Evolutionary conservation across 2,113 vertebrate species (phyloP), one percentile per base, ranked within the genome.

Genomic region (Entosphenus tridentatus): DNA sequence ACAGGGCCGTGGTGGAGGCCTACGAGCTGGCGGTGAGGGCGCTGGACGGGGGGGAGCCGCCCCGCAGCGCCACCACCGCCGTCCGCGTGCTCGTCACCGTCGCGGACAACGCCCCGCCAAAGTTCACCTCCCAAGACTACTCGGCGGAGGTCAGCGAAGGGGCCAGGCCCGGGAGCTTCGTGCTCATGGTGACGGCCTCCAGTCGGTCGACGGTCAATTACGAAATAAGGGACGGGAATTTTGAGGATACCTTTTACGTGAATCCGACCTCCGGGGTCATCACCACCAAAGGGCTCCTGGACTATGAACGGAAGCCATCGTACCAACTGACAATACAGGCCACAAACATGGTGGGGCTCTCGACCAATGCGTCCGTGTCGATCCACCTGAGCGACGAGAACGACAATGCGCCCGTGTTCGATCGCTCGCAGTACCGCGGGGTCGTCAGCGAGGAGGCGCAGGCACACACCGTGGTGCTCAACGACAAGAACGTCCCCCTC

Each of bases 181-280:
- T 98, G 55, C 84, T 81, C 67, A 79, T 86, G 77, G 79, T 95
- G 17, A 78, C 81, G 57, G 84, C 87, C 1, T 76, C 83, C 69
- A 95, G 93, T 76, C 89, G 91, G 67, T 96, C 93, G 1, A 95
- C 93, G 1, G 81, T 96, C 67, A 81, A 87, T 67, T 96, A 87
- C 77, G 89, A 96, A 77, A 88, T 98, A 74, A 92, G 82, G 80
- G 83, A 82, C 10, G 90, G 93, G 62, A 95, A 98, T 72, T 9
- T 75, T 56, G 81, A 81, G 12, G 80, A 82, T 57, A 80, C 74
- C 5, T 98, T 98, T 77, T 80, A 82, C 73, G 80, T 98, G 67
- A 98, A 96, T 71, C 89, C 92, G 1, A 89, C 95, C 76, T 96
- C 90, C 0, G 93, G 89, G 72, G 87, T 91, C 69, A 82, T 96